Conservation (phyloP, 2,888 invertebrate genomes). For the Boloria euphrosyne region DNA sequence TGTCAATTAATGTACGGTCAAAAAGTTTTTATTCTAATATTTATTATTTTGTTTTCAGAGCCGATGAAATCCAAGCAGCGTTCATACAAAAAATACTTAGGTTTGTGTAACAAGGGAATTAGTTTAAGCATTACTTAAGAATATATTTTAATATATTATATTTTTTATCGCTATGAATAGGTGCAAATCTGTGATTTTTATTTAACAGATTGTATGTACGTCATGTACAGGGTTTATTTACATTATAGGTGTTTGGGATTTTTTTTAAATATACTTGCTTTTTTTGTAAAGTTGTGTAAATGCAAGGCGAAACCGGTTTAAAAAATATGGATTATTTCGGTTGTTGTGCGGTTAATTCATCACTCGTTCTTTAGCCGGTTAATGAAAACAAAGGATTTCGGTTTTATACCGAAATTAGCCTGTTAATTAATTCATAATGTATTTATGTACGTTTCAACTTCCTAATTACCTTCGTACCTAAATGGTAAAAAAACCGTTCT, state of each 20-base stretch:
- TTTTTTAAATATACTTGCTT: not conserved
- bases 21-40: conserved; percentile 4
- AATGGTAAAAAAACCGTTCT: no score
- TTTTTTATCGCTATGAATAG: conserved; percentile 6
- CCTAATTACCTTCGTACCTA: no score
- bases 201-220: conserved; percentile 4
- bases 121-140: no score
- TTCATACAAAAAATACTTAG: conserved; percentile 67
- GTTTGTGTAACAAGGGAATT: conserved; percentile 5
- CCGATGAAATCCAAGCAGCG: conserved; percentile 70
- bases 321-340: no score
- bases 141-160: not conserved
- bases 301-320: not conserved
- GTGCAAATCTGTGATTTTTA: conserved; percentile 15
- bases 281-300: not conserved
- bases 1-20: not conserved
- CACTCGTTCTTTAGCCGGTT: no score
- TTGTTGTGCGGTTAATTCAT: no score
- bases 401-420: no score
- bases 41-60: conserved; percentile 58
- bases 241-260: conserved; percentile 6
- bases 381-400: no score
- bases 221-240: not conserved
- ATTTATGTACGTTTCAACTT: no score
- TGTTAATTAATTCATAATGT: no score